Evolutionary conservation across 2,113 vertebrate species (phyloP).

Genomic region (Gavialis gangeticus): DNA sequence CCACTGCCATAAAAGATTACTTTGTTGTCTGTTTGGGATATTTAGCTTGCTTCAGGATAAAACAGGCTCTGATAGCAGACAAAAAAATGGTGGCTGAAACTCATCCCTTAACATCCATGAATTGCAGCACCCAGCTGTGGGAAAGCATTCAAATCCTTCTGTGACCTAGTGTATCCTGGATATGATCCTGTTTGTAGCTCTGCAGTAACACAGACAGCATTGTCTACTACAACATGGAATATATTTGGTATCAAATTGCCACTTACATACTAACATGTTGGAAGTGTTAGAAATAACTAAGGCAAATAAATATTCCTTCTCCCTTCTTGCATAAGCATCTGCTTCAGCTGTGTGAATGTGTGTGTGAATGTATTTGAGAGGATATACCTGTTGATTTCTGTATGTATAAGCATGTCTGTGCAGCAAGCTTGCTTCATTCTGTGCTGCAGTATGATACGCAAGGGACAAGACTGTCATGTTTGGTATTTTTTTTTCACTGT

Average conservation of each 20-base stretch:
- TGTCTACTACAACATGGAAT: slow-evolving; percentile 50
- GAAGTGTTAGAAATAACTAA: slow-evolving; percentile 57
- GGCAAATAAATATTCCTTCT: slow-evolving; percentile 39
- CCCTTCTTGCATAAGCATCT: slow-evolving; percentile 3
- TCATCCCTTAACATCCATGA: slow-evolving; percentile 49
- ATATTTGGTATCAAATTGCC: slow-evolving; percentile 69
- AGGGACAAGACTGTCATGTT: not conserved
- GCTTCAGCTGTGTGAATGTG: slow-evolving; percentile 40
- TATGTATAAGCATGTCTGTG: slow-evolving; percentile 22
- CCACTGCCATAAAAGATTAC: not conserved
- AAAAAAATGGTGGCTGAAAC: slow-evolving; percentile 61
- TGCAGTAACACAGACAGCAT: slow-evolving; percentile 49
- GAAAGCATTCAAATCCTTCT: slow-evolving; percentile 51
- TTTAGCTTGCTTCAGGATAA: slow-evolving; percentile 58
- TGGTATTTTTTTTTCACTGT: slow-evolving; percentile 29
- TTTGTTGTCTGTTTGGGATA: slow-evolving; percentile 18
- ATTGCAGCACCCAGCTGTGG: not conserved
- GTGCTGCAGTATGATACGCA: slow-evolving; percentile 23
- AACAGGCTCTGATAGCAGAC: not conserved
- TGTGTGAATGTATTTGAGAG: slow-evolving; percentile 30
- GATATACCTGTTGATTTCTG: slow-evolving; percentile 55
- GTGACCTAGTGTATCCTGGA: slow-evolving; percentile 25
- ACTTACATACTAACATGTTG: slow-evolving; percentile 34
- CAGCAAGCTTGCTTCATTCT: slow-evolving; percentile 40
- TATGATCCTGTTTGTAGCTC: slow-evolving; percentile 42